A percentile compares a stretch with the other conserved stretches of the same genome.
phyloP scores from a whole-genome alignment of 2,888 invertebrate species.

The Zeuzera pyrina region DNA sequence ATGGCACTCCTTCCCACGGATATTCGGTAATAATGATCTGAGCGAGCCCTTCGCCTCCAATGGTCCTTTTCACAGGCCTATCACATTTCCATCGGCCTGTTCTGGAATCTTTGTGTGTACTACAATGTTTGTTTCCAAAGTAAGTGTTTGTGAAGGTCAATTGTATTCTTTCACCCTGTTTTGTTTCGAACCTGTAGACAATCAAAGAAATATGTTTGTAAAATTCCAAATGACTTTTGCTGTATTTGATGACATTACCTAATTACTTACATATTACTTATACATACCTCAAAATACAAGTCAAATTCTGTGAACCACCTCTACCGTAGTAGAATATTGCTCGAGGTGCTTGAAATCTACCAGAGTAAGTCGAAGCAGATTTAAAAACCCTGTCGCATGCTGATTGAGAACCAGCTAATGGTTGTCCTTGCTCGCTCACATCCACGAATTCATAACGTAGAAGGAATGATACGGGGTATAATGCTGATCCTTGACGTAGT shows the following conservation, averaged over 20 bases:
- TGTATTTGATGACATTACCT: no score
- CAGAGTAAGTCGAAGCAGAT: constrained; percentile 68
- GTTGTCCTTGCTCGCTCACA: constrained; percentile 77
- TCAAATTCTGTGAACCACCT: constrained; percentile 83
- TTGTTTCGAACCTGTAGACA: constrained; percentile 80
- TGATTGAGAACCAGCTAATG: constrained; percentile 70
- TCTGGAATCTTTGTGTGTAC: constrained; percentile 77
- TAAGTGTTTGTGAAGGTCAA: constrained; percentile 79
- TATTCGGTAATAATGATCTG: constrained; percentile 78
- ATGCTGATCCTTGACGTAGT: constrained; percentile 83
- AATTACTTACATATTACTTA: background rate
- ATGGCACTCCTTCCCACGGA: constrained; percentile 78
- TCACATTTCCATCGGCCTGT: constrained; percentile 81
- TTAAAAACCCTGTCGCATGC: constrained; percentile 77
- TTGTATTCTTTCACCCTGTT: constrained; percentile 78
- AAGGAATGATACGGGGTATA: constrained; percentile 84
- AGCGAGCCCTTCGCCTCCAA: constrained; percentile 69
- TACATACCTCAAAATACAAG: constrained; percentile 77
- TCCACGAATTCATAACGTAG: constrained; percentile 89
- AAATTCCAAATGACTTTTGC: background rate
- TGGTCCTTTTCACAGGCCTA: constrained; percentile 55
- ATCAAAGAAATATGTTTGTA: constrained; percentile 1
- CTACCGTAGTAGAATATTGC: constrained; percentile 88
- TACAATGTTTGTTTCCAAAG: constrained; percentile 80
- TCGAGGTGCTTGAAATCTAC: constrained; percentile 81